Evolutionary conservation across 2,888 invertebrate species (phyloP), one percentile per base, ranked within the genome.

Genomic region (Neuroscelio doddi): DNA sequence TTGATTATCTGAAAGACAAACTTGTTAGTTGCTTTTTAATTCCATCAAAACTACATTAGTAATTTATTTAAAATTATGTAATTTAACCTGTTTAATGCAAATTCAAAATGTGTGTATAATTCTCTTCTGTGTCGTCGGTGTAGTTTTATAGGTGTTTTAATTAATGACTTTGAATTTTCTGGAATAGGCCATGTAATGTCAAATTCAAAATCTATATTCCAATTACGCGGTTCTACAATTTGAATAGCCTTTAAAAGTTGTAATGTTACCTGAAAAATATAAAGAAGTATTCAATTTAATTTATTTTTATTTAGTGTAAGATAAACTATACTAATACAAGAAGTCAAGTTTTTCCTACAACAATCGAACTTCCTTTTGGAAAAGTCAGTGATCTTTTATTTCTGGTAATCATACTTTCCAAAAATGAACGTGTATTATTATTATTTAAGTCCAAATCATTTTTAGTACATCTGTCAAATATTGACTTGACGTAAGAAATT

Each of bases 141-240:
- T 21, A 53, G 32, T 26, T 38, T 65, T 57, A 34, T 39, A 32
- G 47, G 51, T 14, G 52, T 65, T 36, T 53, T 47, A 38, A 38
- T 29, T 34, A 50, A 36, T 38, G 45, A 45, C n/a, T 69, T 65
- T 32, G 75, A 64, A 3, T 72, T 71, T 9, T 68, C 68, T 5
- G 80, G 82, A 58, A 84, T 80, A 9, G 83, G 83, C 83, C 87
- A 90, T 9, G 88, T 84, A 1, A 89, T 86, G 57, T 90, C 90
- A 30, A 89, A 86, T 78, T 91, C 91, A 29, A 87, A 74, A 0
- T 86, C 85, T 0, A 88, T 76, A 64, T 89, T 89, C 87, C 88
- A 89, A 1, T 88, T 88, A 8, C 85, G 83, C 0, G 90, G 90
- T 4, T 87, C 86, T 42, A 86, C 85, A 0, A 87, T 79, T 81